Evolutionary conservation across 2,888 invertebrate species (phyloP).

Genomic region (Phyto melanocephala): DNA sequence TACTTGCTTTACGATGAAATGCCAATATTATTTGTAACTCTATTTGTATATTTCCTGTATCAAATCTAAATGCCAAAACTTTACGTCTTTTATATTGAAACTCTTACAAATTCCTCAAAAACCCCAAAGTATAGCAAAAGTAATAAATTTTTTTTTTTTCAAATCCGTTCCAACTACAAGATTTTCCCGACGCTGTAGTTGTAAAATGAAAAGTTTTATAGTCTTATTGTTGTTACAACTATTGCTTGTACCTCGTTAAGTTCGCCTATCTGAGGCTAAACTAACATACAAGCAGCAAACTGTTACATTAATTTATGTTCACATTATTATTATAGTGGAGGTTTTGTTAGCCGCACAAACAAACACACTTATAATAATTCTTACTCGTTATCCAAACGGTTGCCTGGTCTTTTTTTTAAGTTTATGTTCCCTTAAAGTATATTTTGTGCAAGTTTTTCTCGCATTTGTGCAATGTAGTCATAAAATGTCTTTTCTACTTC

Average conservation of each 20-base stretch:
- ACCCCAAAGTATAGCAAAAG: not conserved
- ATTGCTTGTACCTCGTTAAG: slow-evolving; percentile 40
- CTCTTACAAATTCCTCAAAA: not conserved
- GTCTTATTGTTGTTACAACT: not conserved
- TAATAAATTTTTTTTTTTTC: slow-evolving; percentile 8
- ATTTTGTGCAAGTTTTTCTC: slow-evolving; percentile 32
- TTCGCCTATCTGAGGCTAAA: slow-evolving; percentile 46
- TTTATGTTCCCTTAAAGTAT: slow-evolving; percentile 6
- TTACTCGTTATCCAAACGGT: not conserved
- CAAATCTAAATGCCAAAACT: slow-evolving; percentile 46
- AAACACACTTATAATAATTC: not conserved
- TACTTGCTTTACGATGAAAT: no score
- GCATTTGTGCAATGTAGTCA: slow-evolving; percentile 41
- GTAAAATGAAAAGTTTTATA: slow-evolving; percentile 10
- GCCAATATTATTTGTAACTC: no score
- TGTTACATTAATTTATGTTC: slow-evolving; percentile 64
- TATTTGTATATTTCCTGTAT: no score
- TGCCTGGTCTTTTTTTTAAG: no score
- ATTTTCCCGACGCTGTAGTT: slow-evolving; percentile 1
- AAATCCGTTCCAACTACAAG: not conserved
- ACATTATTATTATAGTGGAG: slow-evolving; percentile 55
- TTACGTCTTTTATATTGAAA: slow-evolving; percentile 5
- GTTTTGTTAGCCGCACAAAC: slow-evolving; percentile 12
- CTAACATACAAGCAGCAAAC: slow-evolving; percentile 48
- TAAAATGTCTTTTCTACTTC: slow-evolving; percentile 65